Base-by-base conservation (phyloP, 1,140 invertebrate genomes). In the Laupala kohalensis region DNA sequence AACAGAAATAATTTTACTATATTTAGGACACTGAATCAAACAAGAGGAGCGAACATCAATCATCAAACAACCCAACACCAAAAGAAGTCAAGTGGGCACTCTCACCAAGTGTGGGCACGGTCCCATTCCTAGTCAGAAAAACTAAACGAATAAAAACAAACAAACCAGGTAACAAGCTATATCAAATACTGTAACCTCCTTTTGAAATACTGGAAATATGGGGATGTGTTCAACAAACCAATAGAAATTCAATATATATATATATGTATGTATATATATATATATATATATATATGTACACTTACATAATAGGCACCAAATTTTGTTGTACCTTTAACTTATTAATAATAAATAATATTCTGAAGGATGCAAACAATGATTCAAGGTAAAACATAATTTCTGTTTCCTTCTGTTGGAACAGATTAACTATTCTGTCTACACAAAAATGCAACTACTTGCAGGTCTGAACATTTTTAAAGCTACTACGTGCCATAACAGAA, bases 91-190 rank as follows among this genome's bases (percentile, higher is more conserved):
- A 79, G 67, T 75, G 75, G 83, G 83, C 84, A 84, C 83, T 86
- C 87, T 88, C 86, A 88, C 87, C 87, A 83, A 87, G 81, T 83
- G 86, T 86, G 83, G 86, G 86, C 81, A 88, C 84, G 82, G 86
- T 85, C 86, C 87, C 87, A 81, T 87, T 87, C 87, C 87, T 89
- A 87, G 87, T 84, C 84, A 88, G 87, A 85, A 87, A 85, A 84
- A 88, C 86, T 88, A 86, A 81, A 83, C 83, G 81, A 80, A 81
- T 68, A 37, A 77, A 78, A 77, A 77, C 79, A 77, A 77, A 76
- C 71, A 76, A 76, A 63, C 28, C 64, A 67, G 72, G 29, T 71
- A 72, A 72, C 67, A 72, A 68, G 65, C 27, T 19, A 64, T 69
- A 68, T 72, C 65, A 73, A 73, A 37, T 70, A 70, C 69, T 70